Conservation (phyloP, 2,888 invertebrate species). For the Drosophila conformis region DNA sequence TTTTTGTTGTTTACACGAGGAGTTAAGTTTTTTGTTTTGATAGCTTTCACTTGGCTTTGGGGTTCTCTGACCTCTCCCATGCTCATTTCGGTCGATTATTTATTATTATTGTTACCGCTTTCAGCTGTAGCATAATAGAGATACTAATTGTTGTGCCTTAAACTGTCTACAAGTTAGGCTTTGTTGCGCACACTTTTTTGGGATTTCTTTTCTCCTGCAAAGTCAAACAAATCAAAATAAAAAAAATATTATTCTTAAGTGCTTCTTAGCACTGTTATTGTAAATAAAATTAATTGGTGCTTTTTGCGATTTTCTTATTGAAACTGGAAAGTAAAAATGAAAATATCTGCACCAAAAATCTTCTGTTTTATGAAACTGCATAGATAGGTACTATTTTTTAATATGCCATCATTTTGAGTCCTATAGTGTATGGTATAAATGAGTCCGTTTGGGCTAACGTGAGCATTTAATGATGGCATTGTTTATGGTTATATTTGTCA, state of each 20-base stretch:
- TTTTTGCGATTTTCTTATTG: neutral
- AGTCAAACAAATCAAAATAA: slow-evolving; percentile 27
- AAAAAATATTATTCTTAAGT: slow-evolving; percentile 25
- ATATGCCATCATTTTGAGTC: neutral
- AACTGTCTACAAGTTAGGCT: slow-evolving; percentile 25
- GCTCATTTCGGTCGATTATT: slow-evolving; percentile 53
- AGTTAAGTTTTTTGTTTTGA: slow-evolving; percentile 64
- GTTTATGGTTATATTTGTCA: slow-evolving; percentile 35
- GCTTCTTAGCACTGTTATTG: neutral
- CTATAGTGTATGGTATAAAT: neutral
- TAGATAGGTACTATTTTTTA: neutral
- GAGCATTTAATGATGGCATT: slow-evolving; percentile 20
- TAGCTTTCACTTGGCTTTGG: slow-evolving; percentile 47
- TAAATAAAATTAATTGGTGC: neutral
- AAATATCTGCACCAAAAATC: neutral
- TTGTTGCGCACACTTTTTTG: slow-evolving; percentile 26
- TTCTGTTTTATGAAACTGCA: neutral
- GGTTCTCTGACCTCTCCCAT: slow-evolving; percentile 23
- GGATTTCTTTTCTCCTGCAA: slow-evolving; percentile 12
- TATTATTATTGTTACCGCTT: slow-evolving; percentile 55
- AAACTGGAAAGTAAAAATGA: neutral
- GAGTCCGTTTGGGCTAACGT: neutral
- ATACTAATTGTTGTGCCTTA: slow-evolving; percentile 66
- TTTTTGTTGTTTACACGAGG: slow-evolving; percentile 69
- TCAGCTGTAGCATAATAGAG: slow-evolving; percentile 60